Evolutionary conservation across 2,888 invertebrate species (phyloP).

Genomic region (Gerris lacustris): DNA sequence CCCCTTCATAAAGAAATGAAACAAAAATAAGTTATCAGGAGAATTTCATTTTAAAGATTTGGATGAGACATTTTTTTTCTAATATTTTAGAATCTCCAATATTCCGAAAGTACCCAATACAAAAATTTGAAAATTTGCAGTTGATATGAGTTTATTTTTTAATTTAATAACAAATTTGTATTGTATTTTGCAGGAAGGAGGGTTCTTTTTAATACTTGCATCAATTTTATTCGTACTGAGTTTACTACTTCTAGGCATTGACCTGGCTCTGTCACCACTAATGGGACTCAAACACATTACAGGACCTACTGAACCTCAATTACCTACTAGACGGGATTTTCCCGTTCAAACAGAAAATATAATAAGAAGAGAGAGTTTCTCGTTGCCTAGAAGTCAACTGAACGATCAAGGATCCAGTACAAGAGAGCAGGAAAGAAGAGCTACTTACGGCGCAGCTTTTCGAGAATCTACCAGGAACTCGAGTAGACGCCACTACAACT

Average conservation of each 20-base stretch:
- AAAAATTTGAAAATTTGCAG: too few species aligned
- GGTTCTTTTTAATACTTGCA: neutral
- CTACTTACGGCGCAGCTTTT: neutral
- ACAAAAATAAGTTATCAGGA: too few species aligned
- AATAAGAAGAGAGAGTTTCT: neutral
- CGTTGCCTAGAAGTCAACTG: neutral
- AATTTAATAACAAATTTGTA: too few species aligned
- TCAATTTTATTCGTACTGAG: neutral
- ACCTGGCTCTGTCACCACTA: neutral
- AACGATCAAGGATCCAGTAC: neutral
- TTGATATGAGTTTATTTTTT: too few species aligned
- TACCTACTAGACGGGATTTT: too few species aligned
- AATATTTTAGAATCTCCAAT: too few species aligned
- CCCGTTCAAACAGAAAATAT: neutral
- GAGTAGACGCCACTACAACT: neutral
- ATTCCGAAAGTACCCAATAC: too few species aligned
- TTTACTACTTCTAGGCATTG: neutral
- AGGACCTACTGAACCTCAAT: neutral
- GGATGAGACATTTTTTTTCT: too few species aligned
- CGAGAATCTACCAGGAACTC: neutral
- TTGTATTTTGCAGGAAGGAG: neutral
- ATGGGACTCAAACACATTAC: neutral
- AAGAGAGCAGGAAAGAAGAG: neutral
- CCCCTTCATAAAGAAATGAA: too few species aligned
- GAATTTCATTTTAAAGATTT: too few species aligned